phyloP scores from a whole-genome alignment of 1,140 invertebrate genomes.

The Prorops nasuta region DNA sequence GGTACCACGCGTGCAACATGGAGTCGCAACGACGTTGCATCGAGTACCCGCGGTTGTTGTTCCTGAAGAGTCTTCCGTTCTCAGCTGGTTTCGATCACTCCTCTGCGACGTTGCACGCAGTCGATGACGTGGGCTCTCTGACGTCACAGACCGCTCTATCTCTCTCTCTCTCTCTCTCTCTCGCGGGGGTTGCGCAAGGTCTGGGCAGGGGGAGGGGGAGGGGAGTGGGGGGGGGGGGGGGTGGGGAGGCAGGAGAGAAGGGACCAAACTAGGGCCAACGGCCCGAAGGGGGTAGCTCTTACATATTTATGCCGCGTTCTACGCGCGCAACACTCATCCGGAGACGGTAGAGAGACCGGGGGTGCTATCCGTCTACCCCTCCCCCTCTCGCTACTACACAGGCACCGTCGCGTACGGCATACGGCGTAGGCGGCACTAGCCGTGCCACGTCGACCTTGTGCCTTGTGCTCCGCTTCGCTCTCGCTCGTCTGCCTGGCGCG shows the following conservation, averaged over 20 bases:
- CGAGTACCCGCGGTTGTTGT: no score
- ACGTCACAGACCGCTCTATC: constrained; percentile 26
- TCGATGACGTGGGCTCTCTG: constrained; percentile 40
- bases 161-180: constrained; percentile 25
- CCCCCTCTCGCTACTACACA: neutral
- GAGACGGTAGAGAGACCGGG: neutral
- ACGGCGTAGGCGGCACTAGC: neutral
- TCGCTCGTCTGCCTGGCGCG: constrained; percentile 22
- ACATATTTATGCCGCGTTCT: constrained; percentile 54
- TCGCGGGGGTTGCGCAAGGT: constrained; percentile 40
- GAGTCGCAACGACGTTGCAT: no score
- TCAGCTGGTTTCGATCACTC: no score
- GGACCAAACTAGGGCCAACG: constrained; percentile 34
- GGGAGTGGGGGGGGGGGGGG: constrained; percentile 5
- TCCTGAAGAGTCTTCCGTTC: no score
- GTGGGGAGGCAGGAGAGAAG: constrained; percentile 13
- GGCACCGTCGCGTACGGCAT: neutral
- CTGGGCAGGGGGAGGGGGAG: constrained; percentile 23
- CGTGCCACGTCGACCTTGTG: constrained; percentile 4
- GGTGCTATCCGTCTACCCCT: no score
- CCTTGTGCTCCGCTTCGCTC: no score
- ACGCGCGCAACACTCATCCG: constrained; percentile 35
- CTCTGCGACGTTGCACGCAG: constrained; percentile 48
- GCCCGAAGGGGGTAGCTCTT: constrained; percentile 49
- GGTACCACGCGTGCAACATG: no score